Conservation (phyloP, 2,888 invertebrate genomes). For the Lepidonotus clava region DNA sequence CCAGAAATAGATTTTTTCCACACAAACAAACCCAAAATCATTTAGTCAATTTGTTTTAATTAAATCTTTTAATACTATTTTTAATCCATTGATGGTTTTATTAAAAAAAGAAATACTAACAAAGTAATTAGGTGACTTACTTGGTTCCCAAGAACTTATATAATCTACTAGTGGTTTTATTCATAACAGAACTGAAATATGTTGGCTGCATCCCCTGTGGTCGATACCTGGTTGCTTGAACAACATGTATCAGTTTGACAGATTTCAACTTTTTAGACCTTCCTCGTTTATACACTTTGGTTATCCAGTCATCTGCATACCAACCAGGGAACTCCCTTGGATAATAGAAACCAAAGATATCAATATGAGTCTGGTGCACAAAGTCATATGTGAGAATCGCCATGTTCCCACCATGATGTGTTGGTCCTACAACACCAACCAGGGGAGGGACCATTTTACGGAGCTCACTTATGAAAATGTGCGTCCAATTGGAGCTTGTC, state of each 20-base stretch:
- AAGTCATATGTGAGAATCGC: conserved; percentile 56
- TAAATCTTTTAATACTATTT: too few relatives aligned
- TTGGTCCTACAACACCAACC: conserved; percentile 54
- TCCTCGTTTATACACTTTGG: background rate
- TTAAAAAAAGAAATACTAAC: too few relatives aligned
- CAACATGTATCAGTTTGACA: background rate
- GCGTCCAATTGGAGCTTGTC: conserved; percentile 57
- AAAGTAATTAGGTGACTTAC: too few relatives aligned
- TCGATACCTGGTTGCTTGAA: too few relatives aligned
- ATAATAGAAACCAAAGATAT: conserved; percentile 54
- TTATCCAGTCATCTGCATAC: conserved; percentile 53
- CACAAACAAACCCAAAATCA: too few relatives aligned
- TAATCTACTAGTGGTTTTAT: too few relatives aligned
- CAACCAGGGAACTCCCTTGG: conserved; percentile 51
- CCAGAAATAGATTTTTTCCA: too few relatives aligned
- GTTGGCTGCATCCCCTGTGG: too few relatives aligned
- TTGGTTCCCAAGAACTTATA: too few relatives aligned
- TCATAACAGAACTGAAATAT: too few relatives aligned
- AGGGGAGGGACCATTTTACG: conserved; percentile 5
- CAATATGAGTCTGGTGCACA: conserved; percentile 53
- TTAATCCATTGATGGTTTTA: too few relatives aligned
- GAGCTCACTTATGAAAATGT: conserved; percentile 52
- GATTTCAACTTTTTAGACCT: background rate
- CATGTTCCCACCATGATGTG: conserved; percentile 29
- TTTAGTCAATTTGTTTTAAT: too few relatives aligned